Base-by-base conservation (phyloP, 2,888 invertebrate genomes). In the Habroteleia sp. region DNA sequence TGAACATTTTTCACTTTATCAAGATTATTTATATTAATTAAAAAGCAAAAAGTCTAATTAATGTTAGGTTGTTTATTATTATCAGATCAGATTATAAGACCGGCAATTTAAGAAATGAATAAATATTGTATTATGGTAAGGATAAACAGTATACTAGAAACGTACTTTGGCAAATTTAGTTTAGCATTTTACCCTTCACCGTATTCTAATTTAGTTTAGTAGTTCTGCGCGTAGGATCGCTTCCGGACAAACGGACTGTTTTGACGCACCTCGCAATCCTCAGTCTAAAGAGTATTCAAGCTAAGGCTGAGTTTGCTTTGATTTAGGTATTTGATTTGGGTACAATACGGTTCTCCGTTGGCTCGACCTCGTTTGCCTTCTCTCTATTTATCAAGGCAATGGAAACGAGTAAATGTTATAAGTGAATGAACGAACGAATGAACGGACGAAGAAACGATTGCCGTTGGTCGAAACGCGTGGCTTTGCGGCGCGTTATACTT, bases 231-330 rank as follows among this genome's bases (percentile, higher is more conserved):
- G 37, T 42, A 33, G 33, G 29, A 65, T 54, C 54, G 46, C 65
- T 65, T 33, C 27, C 65, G 46, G 44, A 44, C 54, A 65, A 54
- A 46, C 54, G 20, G 37, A 35, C 33, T 54, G 46, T 54, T 62
- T 54, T 44, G 44, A 54, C 65, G 44, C 44, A 44, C 20, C 37
- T 23, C 14, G 8, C 63, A 35, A 46, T 60, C 10, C 27, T 27
- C 10, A 25, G 37, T 58, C 44, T 17, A 37, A 25, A 37, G 37
- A 33, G 11, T 46, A 14, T 20, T 60, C 31, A 48, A 48, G 50
- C 33, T 62, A 31, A 48, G 60, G 33, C 48, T 31, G 35, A 25
- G 17, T 20, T 48, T 0, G 35, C 39, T 65, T 65, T 52, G 54
- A 46, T 54, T 42, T 37, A 25, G 56, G 14, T 23, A n/a, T n/a